These are phyloP conservation scores for Monopterus albus DNA, from an alignment of 2,113 vertebrate species.

Conservation along the genomic window DNA sequence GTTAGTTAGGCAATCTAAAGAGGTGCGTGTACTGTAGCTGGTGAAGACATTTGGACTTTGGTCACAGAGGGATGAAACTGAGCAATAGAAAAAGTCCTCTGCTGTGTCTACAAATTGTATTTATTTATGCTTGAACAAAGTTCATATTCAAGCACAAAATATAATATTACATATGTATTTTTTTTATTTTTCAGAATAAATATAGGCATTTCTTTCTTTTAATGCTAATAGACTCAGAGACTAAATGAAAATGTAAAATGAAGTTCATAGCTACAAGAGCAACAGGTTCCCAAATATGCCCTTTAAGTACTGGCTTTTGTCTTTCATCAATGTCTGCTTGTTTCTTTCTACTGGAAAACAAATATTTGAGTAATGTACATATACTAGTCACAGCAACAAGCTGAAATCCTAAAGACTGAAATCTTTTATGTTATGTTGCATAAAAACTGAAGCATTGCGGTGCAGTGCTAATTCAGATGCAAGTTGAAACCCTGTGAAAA, in stretches of 20 bases:
- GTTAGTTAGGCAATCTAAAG: too few relatives aligned
- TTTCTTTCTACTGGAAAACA: slow-evolving; percentile 5
- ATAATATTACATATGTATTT: background rate
- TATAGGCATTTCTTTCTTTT: background rate
- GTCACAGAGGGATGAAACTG: background rate
- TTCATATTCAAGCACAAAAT: background rate
- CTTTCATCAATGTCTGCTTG: background rate
- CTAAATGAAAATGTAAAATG: too few relatives aligned
- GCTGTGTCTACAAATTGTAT: background rate
- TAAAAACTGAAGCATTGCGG: background rate
- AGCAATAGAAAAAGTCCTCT: background rate
- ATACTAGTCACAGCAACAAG: background rate
- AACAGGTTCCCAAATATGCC: background rate
- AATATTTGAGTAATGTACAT: background rate
- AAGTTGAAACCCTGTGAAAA: slow-evolving; percentile 13
- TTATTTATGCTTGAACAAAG: background rate
- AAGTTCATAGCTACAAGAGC: background rate
- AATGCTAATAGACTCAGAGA: background rate
- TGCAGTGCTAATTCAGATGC: background rate
- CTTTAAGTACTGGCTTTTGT: background rate
- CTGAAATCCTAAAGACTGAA: background rate
- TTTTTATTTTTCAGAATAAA: background rate
- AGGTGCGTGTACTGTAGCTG: background rate
- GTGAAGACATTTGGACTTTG: background rate
- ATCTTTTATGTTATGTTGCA: background rate